Base-by-base conservation (phyloP, 2,797 vertebrate species). In the Telmatherina bonti region DNA sequence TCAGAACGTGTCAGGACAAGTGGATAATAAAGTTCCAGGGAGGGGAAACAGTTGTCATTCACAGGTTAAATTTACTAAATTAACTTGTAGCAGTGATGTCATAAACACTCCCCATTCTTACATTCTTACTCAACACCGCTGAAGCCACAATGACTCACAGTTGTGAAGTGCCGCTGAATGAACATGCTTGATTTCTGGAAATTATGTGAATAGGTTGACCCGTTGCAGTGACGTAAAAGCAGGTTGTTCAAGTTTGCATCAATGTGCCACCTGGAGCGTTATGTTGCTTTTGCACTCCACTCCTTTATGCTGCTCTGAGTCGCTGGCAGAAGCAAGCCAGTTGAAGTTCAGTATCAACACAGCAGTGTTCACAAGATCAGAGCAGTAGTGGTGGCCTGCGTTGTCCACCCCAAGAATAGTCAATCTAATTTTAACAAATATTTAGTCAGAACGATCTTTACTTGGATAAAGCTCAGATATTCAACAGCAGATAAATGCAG, bases 61-160 rank as follows among this genome's bases (percentile, higher is more conserved):
- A 61, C 52, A 8, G 11, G 22, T 51, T 27, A 7, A 11, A 43
- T 72, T 58, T 27, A 26, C 3, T 47, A 20, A 52, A 38, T 0
- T 27, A 35, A 33, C n/a, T 70, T 65, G 63, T 64, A 49, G 62
- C 8, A 3, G 62, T 82, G 70, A 88, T 31, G 45, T 55, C 6
- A 2, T 43, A 55, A 59, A 59, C 78, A 62, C 74, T 54, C 63
- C 69, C 64, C 1, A 1, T 8, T 71, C n/a, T 57, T 16, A 59
- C 1, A 1, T 8, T 71, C n/a, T 57, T 16, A 59, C 54, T 12
- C 62, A 72, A 72, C 3, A 13, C 26, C 8, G 30, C 3, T 59
- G 35, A 8, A 67, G 62, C 35, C 0, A 15, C 7, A 0, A 31
- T 89, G 88, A 86, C 31, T 88, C 90, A 88, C 20, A 26, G 54